Conservation (phyloP, 1,140 invertebrate genomes). For the Hyles euphorbiae region DNA sequence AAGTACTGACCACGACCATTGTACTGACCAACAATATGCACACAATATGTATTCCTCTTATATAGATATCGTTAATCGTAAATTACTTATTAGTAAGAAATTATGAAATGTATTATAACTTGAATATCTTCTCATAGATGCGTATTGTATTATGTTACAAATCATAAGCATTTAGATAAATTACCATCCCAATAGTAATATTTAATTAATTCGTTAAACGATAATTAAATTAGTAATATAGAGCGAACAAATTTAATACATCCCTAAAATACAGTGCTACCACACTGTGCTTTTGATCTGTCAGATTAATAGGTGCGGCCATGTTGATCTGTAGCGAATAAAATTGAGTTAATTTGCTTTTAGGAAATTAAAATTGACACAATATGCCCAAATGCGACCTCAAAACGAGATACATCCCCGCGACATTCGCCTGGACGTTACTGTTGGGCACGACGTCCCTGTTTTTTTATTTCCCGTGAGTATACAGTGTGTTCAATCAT, state of each 20-base stretch:
- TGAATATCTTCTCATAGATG: no score
- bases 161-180: no score
- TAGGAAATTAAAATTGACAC: slow-evolving; percentile 74
- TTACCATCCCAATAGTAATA: no score
- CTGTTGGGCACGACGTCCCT: slow-evolving; percentile 92
- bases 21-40: no score
- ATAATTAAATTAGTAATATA: neutral
- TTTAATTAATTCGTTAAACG: no score
- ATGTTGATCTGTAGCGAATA: slow-evolving; percentile 80
- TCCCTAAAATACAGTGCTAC: slow-evolving; percentile 25
- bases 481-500: slow-evolving; percentile 70
- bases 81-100: no score
- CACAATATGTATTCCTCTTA: no score
- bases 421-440: slow-evolving; percentile 96
- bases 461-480: slow-evolving; percentile 98
- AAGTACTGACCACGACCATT: no score
- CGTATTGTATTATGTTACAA: no score
- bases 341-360: slow-evolving; percentile 75
- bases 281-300: slow-evolving; percentile 45
- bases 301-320: slow-evolving; percentile 77
- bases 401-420: slow-evolving; percentile 95
- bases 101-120: no score
- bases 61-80: no score
- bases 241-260: neutral
- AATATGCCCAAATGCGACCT: slow-evolving; percentile 95